These are phyloP conservation scores for Micropoecilia bifurca DNA, from an alignment of 2,797 vertebrate species.

Conservation along the genomic window DNA sequence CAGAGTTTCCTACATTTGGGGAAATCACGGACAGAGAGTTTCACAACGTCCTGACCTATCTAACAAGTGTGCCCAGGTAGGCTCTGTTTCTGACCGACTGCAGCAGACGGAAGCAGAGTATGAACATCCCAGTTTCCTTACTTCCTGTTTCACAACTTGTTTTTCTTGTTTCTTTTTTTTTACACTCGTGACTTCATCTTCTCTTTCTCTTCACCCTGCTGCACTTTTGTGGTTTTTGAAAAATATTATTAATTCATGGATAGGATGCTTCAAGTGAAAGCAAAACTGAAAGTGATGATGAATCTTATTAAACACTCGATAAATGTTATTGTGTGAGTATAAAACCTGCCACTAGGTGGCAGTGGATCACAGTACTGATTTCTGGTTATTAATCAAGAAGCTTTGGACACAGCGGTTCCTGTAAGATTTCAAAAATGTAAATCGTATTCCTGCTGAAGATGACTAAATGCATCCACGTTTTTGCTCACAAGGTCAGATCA, in stretches of 20 bases:
- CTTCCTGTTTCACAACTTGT: neutral
- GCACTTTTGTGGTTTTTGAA: neutral
- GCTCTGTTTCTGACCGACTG: constrained; percentile 5
- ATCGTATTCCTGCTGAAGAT: neutral
- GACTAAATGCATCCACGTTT: neutral
- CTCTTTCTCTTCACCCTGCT: neutral
- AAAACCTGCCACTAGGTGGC: constrained; percentile 54
- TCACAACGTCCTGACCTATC: constrained; percentile 94
- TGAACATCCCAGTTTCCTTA: neutral
- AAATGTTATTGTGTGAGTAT: neutral
- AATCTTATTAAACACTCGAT: neutral
- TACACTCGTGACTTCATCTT: neutral
- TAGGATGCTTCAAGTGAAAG: neutral
- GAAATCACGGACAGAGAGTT: constrained; percentile 94
- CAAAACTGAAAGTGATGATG: neutral
- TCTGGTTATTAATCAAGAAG: neutral
- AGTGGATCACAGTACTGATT: neutral
- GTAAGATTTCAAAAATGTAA: neutral
- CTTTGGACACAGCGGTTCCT: neutral
- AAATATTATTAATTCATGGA: neutral
- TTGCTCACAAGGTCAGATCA: constrained; percentile 20
- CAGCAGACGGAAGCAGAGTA: neutral
- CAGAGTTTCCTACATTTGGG: constrained; percentile 92
- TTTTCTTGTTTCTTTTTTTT: neutral
- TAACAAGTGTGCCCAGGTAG: constrained; percentile 95